Conservation (phyloP, 2,113 vertebrate species). For the Tupaia tana region DNA sequence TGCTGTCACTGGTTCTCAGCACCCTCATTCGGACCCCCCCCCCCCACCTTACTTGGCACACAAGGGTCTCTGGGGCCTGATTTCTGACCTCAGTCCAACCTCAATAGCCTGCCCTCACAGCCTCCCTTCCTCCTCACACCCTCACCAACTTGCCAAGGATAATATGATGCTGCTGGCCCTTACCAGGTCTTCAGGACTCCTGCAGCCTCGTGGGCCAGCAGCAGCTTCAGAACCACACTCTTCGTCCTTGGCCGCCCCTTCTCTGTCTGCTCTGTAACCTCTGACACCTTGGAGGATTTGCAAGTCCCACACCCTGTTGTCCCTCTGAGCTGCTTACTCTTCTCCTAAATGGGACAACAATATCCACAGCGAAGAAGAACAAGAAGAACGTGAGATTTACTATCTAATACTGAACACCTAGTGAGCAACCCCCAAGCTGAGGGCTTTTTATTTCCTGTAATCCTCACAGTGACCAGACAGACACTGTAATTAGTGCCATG, state of each 20-base stretch:
- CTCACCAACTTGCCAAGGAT: not conserved
- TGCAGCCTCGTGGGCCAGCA: not conserved
- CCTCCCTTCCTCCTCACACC: not conserved
- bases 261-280: not conserved
- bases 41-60: too few relatives aligned
- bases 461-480: not conserved
- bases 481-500: not conserved
- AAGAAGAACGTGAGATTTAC: too few relatives aligned
- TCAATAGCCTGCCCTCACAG: not conserved
- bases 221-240: not conserved
- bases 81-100: not conserved
- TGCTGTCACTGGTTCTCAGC: not conserved
- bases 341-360: not conserved
- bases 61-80: not conserved
- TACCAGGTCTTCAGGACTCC: not conserved
- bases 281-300: not conserved
- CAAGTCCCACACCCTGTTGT: not conserved
- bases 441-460: constrained; percentile 1
- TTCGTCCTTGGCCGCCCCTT: not conserved
- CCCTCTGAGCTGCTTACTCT: not conserved
- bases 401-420: not conserved
- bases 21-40: not conserved
- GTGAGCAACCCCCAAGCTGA: not conserved
- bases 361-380: not conserved
- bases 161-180: not conserved